Evolutionary conservation across 23 tunicate species (phyloP).

Genomic region (Trididemnum clinides): DNA sequence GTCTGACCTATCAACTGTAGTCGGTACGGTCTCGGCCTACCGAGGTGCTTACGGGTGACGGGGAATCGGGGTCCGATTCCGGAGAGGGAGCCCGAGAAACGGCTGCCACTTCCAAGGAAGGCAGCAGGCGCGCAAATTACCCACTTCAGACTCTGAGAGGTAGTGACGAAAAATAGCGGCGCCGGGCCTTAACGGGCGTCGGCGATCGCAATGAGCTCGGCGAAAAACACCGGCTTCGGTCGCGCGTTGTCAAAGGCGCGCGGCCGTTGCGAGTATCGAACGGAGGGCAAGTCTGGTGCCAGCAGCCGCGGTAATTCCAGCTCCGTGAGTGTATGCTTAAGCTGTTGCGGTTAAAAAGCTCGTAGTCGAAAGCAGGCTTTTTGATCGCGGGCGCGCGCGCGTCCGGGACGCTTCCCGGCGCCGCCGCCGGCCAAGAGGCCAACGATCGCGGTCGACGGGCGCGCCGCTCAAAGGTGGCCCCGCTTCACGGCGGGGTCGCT

Average conservation of each 20-base stretch:
- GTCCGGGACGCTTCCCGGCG: too few relatives aligned
- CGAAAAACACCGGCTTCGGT: slow-evolving; percentile 11
- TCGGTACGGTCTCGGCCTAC: slow-evolving; percentile 69
- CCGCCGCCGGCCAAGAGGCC: too few relatives aligned
- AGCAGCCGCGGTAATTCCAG: not conserved
- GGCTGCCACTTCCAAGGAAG: slow-evolving; percentile 92
- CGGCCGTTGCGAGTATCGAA: too few relatives aligned
- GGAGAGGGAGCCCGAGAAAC: slow-evolving; percentile 39
- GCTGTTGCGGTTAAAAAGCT: slow-evolving; percentile 37
- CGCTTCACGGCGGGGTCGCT: too few relatives aligned
- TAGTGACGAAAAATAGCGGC: slow-evolving; percentile 78
- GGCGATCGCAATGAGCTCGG: slow-evolving; percentile 72
- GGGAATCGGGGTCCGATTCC: slow-evolving; percentile 68
- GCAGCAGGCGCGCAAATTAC: slow-evolving; percentile 89
- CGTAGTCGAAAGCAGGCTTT: slow-evolving; percentile 27
- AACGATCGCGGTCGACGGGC: too few relatives aligned
- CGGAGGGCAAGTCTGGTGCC: too few relatives aligned
- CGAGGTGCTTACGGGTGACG: slow-evolving; percentile 60
- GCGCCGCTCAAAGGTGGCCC: too few relatives aligned
- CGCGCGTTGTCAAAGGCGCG: too few relatives aligned
- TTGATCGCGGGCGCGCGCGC: too few relatives aligned
- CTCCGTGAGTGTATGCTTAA: slow-evolving; percentile 8
- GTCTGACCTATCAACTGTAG: slow-evolving; percentile 53
- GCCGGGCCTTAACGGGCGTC: slow-evolving; percentile 64
- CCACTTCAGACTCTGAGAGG: slow-evolving; percentile 87